Base-by-base conservation (phyloP, 2,113 vertebrate genomes). In the Siniperca chuatsi region DNA sequence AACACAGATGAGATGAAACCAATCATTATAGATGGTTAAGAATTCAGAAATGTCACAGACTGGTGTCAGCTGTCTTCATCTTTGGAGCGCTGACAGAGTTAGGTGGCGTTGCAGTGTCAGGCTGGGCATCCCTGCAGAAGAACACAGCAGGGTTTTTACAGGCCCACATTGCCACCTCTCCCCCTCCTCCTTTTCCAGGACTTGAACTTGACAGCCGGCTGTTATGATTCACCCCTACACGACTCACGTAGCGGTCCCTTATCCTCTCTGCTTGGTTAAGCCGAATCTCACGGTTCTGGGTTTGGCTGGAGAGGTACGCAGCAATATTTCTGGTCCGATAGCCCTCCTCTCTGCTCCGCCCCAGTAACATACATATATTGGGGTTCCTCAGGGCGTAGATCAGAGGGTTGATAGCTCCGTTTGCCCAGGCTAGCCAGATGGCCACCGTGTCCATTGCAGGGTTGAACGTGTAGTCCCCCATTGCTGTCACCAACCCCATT, bases 401-500 rank as follows among this genome's bases (percentile, higher is more conserved):
- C 69, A 99, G 92, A 0, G 98, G 98, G 93, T 99, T 98, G 90
- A 99, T 97, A 86, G 98, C 98, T 0, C 98, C 98, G 0, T 98
- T 99, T 74, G 98, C 97, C 98, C 98, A 98, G 10, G 97, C 97
- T 88, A 99, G 96, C 93, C 97, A 98, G 9, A 97, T 96, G 2
- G 97, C 98, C 61, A 96, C 94, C 0, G 97, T 96, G 71, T 98
- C 96, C 96, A 97, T 95, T 6, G 95, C 94, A 4, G 97, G 97
- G 4, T 96, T 96, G 90, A 97, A 97, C 4, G 95, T 93, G 82
- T 97, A 95, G 86, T 61, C 89, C 15, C 97, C 97, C 0, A 96
- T 75, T 0, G 96, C 97, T 0, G 96, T 95, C 2, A 97, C 93
- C 86, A 99, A 91, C 55, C 97, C 98, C 96, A 98, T 95, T 66